Percentiles rank a stretch among this genome's conserved stretches.
Conservation (phyloP, 2,797 vertebrate genomes). For the Vespertilio murinus region DNA sequence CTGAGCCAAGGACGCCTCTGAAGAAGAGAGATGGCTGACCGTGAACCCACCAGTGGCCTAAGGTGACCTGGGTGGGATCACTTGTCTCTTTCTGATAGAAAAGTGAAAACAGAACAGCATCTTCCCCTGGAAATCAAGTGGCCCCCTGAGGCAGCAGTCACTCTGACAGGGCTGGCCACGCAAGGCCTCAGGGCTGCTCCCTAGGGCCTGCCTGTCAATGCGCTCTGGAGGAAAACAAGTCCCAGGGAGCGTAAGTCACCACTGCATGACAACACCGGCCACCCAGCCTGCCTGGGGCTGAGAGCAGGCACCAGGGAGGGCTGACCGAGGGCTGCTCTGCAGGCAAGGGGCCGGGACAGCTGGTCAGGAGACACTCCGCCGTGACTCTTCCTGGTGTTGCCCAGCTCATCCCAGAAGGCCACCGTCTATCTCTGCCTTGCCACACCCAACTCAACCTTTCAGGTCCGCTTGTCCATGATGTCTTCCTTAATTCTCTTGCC, state of each 20-base stretch:
- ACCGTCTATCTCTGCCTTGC: rapidly evolving
- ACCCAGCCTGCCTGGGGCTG: not conserved
- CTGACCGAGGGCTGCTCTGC: not conserved
- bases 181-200: not conserved
- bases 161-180: not conserved
- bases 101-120: not conserved
- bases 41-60: not conserved
- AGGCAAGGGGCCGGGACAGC: rapidly evolving
- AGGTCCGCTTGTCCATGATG: not conserved
- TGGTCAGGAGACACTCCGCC: not conserved
- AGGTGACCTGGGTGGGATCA: not conserved
- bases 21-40: not conserved
- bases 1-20: not conserved
- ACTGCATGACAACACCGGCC: rapidly evolving
- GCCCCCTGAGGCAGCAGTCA: not conserved
- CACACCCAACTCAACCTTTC: not conserved
- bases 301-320: not conserved
- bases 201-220: not conserved
- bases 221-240: not conserved
- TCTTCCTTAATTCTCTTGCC: not conserved
- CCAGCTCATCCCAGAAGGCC: not conserved
- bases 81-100: not conserved
- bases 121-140: not conserved
- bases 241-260: not conserved
- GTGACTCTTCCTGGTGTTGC: not conserved